A percentile compares a stretch with the other conserved stretches of the same genome.
Evolutionary conservation across 2,888 invertebrate species (phyloP).

Genomic region (Hyles lineata): DNA sequence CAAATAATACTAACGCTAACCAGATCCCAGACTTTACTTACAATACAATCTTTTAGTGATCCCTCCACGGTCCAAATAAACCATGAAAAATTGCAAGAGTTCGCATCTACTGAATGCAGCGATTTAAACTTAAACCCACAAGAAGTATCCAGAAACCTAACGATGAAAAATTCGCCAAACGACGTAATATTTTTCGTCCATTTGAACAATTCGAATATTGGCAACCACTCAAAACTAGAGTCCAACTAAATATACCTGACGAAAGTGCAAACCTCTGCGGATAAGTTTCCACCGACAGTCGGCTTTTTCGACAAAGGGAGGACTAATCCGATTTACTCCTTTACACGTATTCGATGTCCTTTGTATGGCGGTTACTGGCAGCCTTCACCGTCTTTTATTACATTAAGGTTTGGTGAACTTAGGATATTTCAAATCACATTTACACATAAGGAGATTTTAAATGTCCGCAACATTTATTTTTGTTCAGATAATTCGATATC

Average conservation of each 20-base stretch:
- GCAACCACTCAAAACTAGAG: neutral
- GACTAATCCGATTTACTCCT: constrained; percentile 9
- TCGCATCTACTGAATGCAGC: too few relatives aligned
- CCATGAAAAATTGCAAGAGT: too few relatives aligned
- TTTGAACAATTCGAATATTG: neutral
- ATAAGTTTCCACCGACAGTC: neutral
- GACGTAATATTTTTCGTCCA: neutral
- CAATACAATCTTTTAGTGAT: too few relatives aligned
- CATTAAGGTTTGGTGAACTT: neutral
- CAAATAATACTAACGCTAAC: too few relatives aligned
- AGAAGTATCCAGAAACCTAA: neutral
- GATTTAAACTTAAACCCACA: too few relatives aligned
- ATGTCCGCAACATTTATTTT: too few relatives aligned
- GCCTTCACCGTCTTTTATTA: neutral
- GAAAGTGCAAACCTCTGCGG: neutral
- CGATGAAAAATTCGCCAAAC: neutral
- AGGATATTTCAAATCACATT: too few relatives aligned
- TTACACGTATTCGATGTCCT: neutral
- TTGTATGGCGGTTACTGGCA: neutral
- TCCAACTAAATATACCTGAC: neutral
- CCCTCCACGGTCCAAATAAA: too few relatives aligned
- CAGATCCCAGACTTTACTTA: too few relatives aligned
- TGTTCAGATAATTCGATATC: too few relatives aligned
- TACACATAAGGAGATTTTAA: too few relatives aligned
- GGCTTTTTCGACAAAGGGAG: neutral